Conservation (phyloP, 1,140 invertebrate genomes). For the Dufourea novaeangliae region DNA sequence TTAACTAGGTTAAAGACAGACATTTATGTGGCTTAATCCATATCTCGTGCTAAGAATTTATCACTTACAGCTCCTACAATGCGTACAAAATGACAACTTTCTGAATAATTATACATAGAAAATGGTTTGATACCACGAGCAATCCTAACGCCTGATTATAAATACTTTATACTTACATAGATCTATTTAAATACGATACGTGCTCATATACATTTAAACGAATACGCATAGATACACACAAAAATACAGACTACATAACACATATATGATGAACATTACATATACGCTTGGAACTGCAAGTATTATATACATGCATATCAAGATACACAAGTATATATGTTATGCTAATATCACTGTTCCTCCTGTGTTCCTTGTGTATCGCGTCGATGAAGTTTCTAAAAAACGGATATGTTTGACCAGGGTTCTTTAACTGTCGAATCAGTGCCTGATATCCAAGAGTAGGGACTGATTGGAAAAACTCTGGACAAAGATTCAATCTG, state of each 20-base stretch:
- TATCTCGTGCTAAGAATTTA: conserved; percentile 55
- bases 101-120: conserved; percentile 33
- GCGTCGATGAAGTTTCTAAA: conserved; percentile 9
- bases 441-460: conserved; percentile 17
- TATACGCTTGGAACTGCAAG: neutral
- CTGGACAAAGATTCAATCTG: neutral
- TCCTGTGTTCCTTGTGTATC: conserved; percentile 4
- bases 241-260: neutral
- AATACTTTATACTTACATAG: conserved; percentile 57
- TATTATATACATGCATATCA: conserved; percentile 41
- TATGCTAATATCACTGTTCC: conserved; percentile 9
- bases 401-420: neutral
- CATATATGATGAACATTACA: neutral
- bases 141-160: conserved; percentile 19
- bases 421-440: conserved; percentile 1
- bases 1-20: conserved; percentile 32
- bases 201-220: conserved; percentile 15
- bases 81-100: conserved; percentile 50
- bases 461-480: conserved; percentile 24
- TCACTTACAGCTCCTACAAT: conserved; percentile 46
- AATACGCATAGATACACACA: conserved; percentile 15
- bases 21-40: conserved; percentile 53
- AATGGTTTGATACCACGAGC: conserved; percentile 49
- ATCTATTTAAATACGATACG: conserved; percentile 47
- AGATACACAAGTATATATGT: conserved; percentile 39